These are phyloP conservation scores for Ceratina australensis DNA, from an alignment of 1,140 invertebrate species.

Conservation along the genomic window DNA sequence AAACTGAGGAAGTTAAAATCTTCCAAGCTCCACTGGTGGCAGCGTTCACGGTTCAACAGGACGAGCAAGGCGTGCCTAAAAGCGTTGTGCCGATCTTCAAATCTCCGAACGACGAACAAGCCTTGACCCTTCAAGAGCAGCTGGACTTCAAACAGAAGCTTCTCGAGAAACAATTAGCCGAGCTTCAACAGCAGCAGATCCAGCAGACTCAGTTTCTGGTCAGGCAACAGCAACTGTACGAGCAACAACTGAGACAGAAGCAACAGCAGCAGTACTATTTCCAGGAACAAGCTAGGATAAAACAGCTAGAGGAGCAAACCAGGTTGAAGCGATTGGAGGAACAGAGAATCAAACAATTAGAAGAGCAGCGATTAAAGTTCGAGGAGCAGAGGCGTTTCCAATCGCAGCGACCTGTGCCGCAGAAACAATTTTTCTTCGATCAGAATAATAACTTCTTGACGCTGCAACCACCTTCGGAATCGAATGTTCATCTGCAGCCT, in stretches of 20 bases:
- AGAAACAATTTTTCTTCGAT: slow-evolving; percentile 67
- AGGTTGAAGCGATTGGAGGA: slow-evolving; percentile 61
- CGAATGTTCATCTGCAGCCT: slow-evolving; percentile 74
- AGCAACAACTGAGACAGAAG: slow-evolving; percentile 77
- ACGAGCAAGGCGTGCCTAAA: slow-evolving; percentile 86
- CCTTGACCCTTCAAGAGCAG: slow-evolving; percentile 80
- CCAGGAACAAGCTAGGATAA: slow-evolving; percentile 76
- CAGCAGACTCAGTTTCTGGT: slow-evolving; percentile 85
- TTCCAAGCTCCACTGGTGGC: slow-evolving; percentile 88
- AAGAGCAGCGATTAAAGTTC: slow-evolving; percentile 67
- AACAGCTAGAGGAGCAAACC: slow-evolving; percentile 74
- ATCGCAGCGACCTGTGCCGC: slow-evolving; percentile 63
- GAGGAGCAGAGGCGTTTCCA: slow-evolving; percentile 62
- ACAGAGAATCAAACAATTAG: slow-evolving; percentile 68
- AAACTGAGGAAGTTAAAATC: slow-evolving; percentile 86
- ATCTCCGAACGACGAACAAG: slow-evolving; percentile 68
- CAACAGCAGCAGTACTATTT: slow-evolving; percentile 78
- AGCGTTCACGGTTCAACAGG: slow-evolving; percentile 90
- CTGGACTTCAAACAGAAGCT: slow-evolving; percentile 85
- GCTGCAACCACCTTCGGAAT: slow-evolving; percentile 60
- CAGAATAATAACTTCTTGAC: slow-evolving; percentile 66
- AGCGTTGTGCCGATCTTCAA: slow-evolving; percentile 86
- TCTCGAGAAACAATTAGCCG: slow-evolving; percentile 84
- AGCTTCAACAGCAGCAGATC: slow-evolving; percentile 84
- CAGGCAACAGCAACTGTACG: slow-evolving; percentile 81